Evolutionary conservation across 1,140 invertebrate species (phyloP).

Genomic region (Apis cerana): DNA sequence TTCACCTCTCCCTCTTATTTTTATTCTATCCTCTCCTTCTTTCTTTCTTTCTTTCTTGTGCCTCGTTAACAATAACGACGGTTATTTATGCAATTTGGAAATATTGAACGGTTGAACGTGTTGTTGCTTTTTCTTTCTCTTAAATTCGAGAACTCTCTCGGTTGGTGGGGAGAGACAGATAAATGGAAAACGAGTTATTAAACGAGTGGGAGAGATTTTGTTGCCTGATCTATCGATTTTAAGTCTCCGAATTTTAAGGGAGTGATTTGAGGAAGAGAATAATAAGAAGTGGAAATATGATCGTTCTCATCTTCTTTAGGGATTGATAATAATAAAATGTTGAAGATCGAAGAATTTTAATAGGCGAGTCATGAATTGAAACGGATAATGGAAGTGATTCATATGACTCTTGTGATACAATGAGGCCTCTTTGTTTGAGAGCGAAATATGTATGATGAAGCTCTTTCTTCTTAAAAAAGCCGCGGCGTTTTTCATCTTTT

Average conservation of each 20-base stretch:
- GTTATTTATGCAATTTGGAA: constrained; percentile 39
- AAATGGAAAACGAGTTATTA: not conserved
- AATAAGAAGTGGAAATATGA: too few relatives aligned
- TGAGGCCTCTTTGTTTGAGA: not conserved
- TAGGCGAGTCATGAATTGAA: not conserved
- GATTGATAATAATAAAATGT: too few relatives aligned
- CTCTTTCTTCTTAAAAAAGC: not conserved
- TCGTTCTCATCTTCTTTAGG: too few relatives aligned
- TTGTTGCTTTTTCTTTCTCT: too few relatives aligned
- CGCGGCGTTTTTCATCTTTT: not conserved
- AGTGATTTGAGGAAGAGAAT: too few relatives aligned
- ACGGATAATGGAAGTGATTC: constrained; percentile 2
- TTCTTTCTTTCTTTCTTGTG: not conserved
- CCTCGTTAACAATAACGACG: constrained; percentile 14
- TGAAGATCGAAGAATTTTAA: not conserved
- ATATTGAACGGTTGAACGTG: not conserved
- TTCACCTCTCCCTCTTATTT: not conserved
- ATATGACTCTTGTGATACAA: not conserved
- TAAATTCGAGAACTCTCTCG: not conserved
- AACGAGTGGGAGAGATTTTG: too few relatives aligned
- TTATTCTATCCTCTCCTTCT: too few relatives aligned
- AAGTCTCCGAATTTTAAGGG: too few relatives aligned
- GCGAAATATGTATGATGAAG: not conserved
- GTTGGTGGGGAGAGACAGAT: not conserved
- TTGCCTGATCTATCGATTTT: too few relatives aligned